Percentiles rank a stretch among this genome's conserved stretches.
These are phyloP conservation scores for Pristionchus maxplancki DNA, from an alignment of 2,888 invertebrate genomes.

Conservation along the genomic window DNA sequence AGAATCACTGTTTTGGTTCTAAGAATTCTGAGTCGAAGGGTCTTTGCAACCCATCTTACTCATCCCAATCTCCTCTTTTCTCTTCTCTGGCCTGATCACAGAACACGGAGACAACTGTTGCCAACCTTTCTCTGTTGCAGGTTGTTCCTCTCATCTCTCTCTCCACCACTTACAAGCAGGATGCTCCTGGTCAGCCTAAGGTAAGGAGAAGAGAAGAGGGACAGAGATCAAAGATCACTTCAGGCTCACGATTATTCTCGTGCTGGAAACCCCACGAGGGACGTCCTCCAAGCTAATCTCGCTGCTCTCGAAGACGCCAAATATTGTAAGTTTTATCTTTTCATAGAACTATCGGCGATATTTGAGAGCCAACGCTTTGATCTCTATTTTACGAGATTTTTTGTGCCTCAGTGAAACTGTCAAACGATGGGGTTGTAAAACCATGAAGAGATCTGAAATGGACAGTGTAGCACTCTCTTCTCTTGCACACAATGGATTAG, in stretches of 20 bases:
- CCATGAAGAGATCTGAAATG: neutral
- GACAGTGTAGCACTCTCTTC: neutral
- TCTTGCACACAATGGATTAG: neutral
- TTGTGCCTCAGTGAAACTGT: neutral
- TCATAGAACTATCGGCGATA: neutral
- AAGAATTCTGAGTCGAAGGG: neutral
- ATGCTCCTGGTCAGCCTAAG: conserved; percentile 87
- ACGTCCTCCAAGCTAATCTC: conserved; percentile 90
- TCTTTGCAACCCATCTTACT: neutral
- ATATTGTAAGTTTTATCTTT: conserved; percentile 81
- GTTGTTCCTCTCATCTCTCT: conserved; percentile 92
- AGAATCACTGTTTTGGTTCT: neutral
- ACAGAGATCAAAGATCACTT: neutral
- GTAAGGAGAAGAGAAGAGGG: conserved; percentile 79
- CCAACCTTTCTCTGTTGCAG: conserved; percentile 57
- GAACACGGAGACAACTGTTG: neutral
- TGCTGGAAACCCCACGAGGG: conserved; percentile 94
- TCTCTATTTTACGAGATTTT: neutral
- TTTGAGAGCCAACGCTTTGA: neutral
- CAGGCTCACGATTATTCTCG: conserved; percentile 84
- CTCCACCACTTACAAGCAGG: conserved; percentile 94
- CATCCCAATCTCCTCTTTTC: neutral
- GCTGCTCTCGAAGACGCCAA: conserved; percentile 92
- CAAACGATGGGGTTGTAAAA: conserved; percentile 8
- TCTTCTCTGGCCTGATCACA: neutral